These are phyloP conservation scores for Aurelia sp. DNA, from an alignment of 30 jellyfish, hydroid and myxozoan species.

Conservation along the genomic window DNA sequence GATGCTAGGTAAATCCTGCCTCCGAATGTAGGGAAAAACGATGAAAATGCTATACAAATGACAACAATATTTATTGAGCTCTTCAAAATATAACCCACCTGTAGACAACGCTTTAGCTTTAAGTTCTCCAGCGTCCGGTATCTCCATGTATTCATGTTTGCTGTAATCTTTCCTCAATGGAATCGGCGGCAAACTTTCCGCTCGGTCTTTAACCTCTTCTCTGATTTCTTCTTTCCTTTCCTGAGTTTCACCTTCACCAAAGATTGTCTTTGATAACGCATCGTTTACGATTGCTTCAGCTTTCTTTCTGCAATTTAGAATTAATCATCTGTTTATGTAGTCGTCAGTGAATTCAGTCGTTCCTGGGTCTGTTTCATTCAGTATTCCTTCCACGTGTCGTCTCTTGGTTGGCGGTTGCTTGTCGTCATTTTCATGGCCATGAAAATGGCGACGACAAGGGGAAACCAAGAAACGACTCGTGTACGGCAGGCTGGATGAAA, in stretches of 20 bases:
- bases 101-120: conserved; percentile 55
- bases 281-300: conserved; percentile 75
- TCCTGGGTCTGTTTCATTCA: too few species aligned
- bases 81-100: neutral
- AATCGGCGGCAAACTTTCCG: conserved; percentile 56
- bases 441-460: too few species aligned
- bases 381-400: too few species aligned
- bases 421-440: too few species aligned
- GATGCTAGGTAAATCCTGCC: too few species aligned
- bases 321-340: too few species aligned
- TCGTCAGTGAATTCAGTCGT: too few species aligned
- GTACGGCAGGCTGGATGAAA: too few species aligned
- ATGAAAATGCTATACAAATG: neutral
- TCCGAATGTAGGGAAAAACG: too few species aligned
- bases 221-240: conserved; percentile 1
- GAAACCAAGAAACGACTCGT: too few species aligned
- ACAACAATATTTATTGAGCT: neutral
- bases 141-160: conserved; percentile 33
- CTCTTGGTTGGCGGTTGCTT: too few species aligned
- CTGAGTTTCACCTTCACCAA: conserved; percentile 44
- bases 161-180: conserved; percentile 10
- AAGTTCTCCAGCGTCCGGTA: conserved; percentile 53
- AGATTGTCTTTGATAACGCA: conserved; percentile 63
- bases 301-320: conserved; percentile 1
- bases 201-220: conserved; percentile 39